Percentiles rank a stretch among this genome's conserved stretches.
These are phyloP conservation scores for Halictus quadricinctus DNA, from an alignment of 2,888 invertebrate species.

Conservation along the genomic window DNA sequence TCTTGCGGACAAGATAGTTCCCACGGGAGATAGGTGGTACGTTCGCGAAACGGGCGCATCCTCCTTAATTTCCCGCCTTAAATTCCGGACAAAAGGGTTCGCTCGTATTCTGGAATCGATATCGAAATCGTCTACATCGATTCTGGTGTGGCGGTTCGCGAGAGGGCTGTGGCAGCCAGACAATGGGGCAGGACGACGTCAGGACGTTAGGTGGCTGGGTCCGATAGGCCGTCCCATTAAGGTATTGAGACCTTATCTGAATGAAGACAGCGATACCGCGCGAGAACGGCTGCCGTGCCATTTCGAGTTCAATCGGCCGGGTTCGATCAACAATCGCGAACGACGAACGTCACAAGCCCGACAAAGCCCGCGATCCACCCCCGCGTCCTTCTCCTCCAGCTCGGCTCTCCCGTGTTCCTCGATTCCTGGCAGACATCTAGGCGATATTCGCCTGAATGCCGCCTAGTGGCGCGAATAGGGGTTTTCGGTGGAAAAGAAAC, in stretches of 20 bases:
- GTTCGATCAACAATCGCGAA: slow-evolving; percentile 52
- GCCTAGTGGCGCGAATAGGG: not conserved
- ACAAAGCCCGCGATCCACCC: slow-evolving; percentile 51
- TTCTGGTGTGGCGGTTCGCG: slow-evolving; percentile 24
- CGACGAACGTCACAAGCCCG: slow-evolving; percentile 53
- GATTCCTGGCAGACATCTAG: slow-evolving; percentile 11
- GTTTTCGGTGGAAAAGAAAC: not conserved
- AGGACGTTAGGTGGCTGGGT: slow-evolving; percentile 50
- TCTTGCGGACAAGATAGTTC: not conserved
- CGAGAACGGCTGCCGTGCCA: slow-evolving; percentile 46
- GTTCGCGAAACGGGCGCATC: not conserved
- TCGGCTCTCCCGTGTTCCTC: slow-evolving; percentile 4
- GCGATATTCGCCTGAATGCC: slow-evolving; percentile 13
- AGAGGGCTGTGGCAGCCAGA: slow-evolving; percentile 35
- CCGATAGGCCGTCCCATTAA: slow-evolving; percentile 65
- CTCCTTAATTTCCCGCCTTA: slow-evolving; percentile 37
- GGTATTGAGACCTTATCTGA: slow-evolving; percentile 69
- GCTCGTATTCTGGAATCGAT: slow-evolving; percentile 10
- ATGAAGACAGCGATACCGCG: slow-evolving; percentile 66
- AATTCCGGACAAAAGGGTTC: slow-evolving; percentile 18
- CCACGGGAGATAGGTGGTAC: not conserved
- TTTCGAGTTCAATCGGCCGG: slow-evolving; percentile 57
- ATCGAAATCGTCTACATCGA: slow-evolving; percentile 53
- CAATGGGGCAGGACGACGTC: slow-evolving; percentile 45
- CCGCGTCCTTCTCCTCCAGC: not conserved